A percentile compares a stretch with the other conserved stretches of the same genome.
phyloP scores from a whole-genome alignment of 2,888 invertebrate species.

The Glaucopsyche alexis region DNA sequence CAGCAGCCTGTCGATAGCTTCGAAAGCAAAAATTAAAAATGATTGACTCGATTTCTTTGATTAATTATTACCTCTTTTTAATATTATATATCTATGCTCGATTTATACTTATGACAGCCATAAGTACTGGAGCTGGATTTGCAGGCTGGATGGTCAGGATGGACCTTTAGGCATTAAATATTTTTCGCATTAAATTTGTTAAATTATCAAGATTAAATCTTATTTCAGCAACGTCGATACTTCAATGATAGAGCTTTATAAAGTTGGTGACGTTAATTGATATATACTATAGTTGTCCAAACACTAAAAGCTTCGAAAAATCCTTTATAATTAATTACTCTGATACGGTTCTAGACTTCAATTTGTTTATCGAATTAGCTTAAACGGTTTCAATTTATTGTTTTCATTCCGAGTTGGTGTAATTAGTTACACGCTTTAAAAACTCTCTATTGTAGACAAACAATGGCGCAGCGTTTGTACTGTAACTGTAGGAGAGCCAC shows the following conservation, averaged over 20 bases:
- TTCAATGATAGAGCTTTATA: not conserved
- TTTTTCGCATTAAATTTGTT: too few relatives aligned
- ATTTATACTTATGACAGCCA: too few relatives aligned
- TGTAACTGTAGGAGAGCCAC: constrained; percentile 14
- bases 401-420: not conserved
- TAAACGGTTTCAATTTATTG: constrained; percentile 9
- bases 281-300: not conserved
- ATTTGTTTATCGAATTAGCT: constrained; percentile 22
- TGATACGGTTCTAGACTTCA: not conserved
- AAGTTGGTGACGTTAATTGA: not conserved
- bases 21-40: too few relatives aligned
- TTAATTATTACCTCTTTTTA: too few relatives aligned
- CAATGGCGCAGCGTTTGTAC: not conserved
- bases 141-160: too few relatives aligned
- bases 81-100: too few relatives aligned
- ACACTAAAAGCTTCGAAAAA: constrained; percentile 4
- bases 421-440: constrained; percentile 4
- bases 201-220: too few relatives aligned
- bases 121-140: too few relatives aligned
- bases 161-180: too few relatives aligned
- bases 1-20: too few relatives aligned
- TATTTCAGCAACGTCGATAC: too few relatives aligned
- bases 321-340: constrained; percentile 17
- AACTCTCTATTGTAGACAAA: not conserved
- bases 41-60: too few relatives aligned